Percentiles rank a stretch among this genome's conserved stretches.
phyloP scores from a whole-genome alignment of 2,888 invertebrate species.

The Drosophila imparisetae region DNA sequence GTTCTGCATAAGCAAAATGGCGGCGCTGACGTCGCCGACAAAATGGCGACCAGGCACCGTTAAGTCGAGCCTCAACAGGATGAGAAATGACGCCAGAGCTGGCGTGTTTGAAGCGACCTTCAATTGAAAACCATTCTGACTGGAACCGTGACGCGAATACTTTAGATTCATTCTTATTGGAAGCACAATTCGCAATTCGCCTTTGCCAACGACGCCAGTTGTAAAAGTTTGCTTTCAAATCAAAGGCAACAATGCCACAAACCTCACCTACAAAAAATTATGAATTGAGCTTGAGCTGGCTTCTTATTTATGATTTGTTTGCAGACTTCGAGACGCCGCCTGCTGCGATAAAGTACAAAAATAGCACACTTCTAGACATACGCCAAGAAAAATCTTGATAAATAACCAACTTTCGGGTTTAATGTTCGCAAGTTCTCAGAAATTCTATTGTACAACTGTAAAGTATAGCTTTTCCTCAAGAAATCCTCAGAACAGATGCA shows the following conservation, averaged over 20 bases:
- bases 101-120: slow-evolving; percentile 47
- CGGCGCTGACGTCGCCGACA: slow-evolving; percentile 32
- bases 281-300: neutral
- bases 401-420: neutral
- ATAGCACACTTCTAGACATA: neutral
- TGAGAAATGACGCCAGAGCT: slow-evolving; percentile 48
- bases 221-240: slow-evolving; percentile 9
- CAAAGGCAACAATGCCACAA: slow-evolving; percentile 1
- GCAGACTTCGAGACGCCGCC: slow-evolving; percentile 34
- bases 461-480: neutral
- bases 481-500: no score
- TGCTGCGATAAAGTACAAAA: neutral
- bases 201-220: slow-evolving; percentile 34
- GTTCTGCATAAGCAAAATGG: slow-evolving; percentile 34
- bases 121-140: slow-evolving; percentile 6
- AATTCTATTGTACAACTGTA: neutral
- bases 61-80: slow-evolving; percentile 19
- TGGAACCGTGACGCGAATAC: slow-evolving; percentile 26
- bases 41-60: slow-evolving; percentile 50
- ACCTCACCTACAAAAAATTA: slow-evolving; percentile 29
- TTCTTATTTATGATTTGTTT: slow-evolving; percentile 20
- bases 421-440: neutral
- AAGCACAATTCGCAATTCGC: slow-evolving; percentile 39
- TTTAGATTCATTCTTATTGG: slow-evolving; percentile 2
- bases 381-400: neutral